Conservation (phyloP, 2,113 vertebrate genomes). For the Oncorhynchus clarkii region DNA sequence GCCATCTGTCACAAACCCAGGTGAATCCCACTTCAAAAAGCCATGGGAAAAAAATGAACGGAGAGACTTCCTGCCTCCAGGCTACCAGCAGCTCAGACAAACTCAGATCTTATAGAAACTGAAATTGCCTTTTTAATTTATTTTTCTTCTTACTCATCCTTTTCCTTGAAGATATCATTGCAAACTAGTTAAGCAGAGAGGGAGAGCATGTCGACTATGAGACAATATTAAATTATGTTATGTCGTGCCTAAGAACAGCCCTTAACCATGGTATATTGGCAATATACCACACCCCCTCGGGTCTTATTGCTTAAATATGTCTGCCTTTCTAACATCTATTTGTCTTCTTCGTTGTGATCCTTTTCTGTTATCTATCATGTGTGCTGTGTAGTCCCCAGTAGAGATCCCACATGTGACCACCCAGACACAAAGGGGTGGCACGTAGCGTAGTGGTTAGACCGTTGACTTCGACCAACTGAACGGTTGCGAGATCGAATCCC, state of each 20-base stretch:
- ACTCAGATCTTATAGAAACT: slow-evolving; percentile 28
- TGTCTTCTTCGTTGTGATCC: background rate
- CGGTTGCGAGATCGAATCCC: too few relatives aligned
- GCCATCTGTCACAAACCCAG: slow-evolving; percentile 56
- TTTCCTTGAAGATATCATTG: slow-evolving; percentile 41
- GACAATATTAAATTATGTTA: slow-evolving; percentile 34
- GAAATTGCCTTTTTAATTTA: background rate
- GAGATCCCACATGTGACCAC: slow-evolving; percentile 46
- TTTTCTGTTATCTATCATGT: background rate
- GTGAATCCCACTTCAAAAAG: slow-evolving; percentile 62
- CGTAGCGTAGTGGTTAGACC: too few relatives aligned
- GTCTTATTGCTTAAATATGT: too few relatives aligned
- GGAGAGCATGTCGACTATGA: slow-evolving; percentile 55
- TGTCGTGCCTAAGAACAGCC: too few relatives aligned
- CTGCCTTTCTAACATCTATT: too few relatives aligned
- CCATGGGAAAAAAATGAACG: slow-evolving; percentile 49
- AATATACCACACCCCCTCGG: too few relatives aligned
- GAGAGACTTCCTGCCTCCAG: slow-evolving; percentile 37
- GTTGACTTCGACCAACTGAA: too few relatives aligned
- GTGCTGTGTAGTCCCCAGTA: slow-evolving; percentile 29
- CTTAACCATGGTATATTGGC: too few relatives aligned
- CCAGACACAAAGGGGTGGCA: slow-evolving; percentile 66
- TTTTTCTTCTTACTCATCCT: slow-evolving; percentile 38
- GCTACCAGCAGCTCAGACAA: slow-evolving; percentile 32
- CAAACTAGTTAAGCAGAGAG: slow-evolving; percentile 59